A percentile compares a stretch with the other conserved stretches of the same genome.
Evolutionary conservation across 37 sponge, comb jelly and placozoan species (phyloP).

Genomic region (Theonella swinhoei): DNA sequence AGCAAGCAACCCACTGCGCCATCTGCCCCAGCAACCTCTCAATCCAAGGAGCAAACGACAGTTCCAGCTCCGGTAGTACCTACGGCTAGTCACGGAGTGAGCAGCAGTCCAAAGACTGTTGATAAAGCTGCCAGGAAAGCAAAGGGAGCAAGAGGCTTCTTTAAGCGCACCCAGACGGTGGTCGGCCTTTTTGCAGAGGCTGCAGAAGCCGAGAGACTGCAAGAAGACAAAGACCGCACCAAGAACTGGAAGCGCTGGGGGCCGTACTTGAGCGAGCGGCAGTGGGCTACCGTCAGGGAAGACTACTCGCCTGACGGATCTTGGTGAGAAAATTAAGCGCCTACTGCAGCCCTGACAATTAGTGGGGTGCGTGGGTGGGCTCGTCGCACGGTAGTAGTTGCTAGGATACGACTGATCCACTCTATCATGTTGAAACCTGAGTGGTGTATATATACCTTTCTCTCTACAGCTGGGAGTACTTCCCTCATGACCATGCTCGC

Average conservation of each 20-base stretch:
- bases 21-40: neutral
- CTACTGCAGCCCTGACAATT: neutral
- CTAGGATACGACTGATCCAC: neutral
- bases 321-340: constrained; percentile 56
- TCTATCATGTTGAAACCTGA: neutral
- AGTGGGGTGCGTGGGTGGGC: neutral
- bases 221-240: constrained; percentile 62
- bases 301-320: constrained; percentile 92
- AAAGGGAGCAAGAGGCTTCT: constrained; percentile 48
- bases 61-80: too few relatives aligned
- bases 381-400: too few relatives aligned
- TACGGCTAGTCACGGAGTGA: too few relatives aligned
- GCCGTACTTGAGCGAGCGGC: constrained; percentile 93
- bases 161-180: constrained; percentile 56
- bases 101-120: neutral
- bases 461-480: constrained; percentile 87
- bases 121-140: neutral
- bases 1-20: neutral
- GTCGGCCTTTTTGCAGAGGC: constrained; percentile 37
- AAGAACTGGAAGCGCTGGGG: constrained; percentile 98
- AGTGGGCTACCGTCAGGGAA: constrained; percentile 96
- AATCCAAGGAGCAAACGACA: too few relatives aligned
- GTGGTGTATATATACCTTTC: neutral
- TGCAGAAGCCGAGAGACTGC: constrained; percentile 77
- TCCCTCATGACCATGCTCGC: constrained; percentile 96